Evolutionary conservation across 1,140 invertebrate species (phyloP), one percentile per base, ranked within the genome.

Genomic region (Eriocheir sinensis): DNA sequence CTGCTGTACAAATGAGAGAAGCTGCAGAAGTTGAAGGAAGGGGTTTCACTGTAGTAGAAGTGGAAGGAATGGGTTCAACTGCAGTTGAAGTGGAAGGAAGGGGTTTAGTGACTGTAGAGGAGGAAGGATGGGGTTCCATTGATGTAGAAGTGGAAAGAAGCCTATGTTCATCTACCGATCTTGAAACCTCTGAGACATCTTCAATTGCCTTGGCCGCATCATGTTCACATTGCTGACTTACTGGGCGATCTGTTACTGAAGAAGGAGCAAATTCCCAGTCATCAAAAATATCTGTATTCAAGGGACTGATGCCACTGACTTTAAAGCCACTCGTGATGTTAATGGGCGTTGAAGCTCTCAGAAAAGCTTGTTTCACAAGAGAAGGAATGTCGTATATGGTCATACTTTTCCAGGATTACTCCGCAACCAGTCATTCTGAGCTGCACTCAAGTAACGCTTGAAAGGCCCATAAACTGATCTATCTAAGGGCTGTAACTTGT

Each of bases 371-470:
- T 40, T 27, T 6, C 3, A 88, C 85, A 36, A 88, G 38, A 40
- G 85, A 32, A 88, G 85, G 85, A 15, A 88, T 88, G 30, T 88
- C 85, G 27, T 88, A 88, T 36, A 88, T 88, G 8, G 85, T 88
- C 85, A 88, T 88, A 36, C 30, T 88, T 88, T 88, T 88, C 85
- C 85, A 36, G 30, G 30, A 40, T 88, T 32, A 9, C 27, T 40
- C 27, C 85, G 30, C 85, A 88, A 36, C 85, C 85, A 88, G 30
- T 32, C 85, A 88, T 88, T 40, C 38, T 32, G 30, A 38, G 85
- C 85, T 4, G 85, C 12, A 88, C 38, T 88, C 8, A 36, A 38
- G 27, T 88, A 40, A 12, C 30, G 30, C 38, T 88, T 88, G 34
- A 88, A 88, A 40, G 85, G 85, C 8, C 85, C 85, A 88, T 36